phyloP scores from a whole-genome alignment of 1,140 invertebrate species.

The Trigoniulus corallinus region DNA sequence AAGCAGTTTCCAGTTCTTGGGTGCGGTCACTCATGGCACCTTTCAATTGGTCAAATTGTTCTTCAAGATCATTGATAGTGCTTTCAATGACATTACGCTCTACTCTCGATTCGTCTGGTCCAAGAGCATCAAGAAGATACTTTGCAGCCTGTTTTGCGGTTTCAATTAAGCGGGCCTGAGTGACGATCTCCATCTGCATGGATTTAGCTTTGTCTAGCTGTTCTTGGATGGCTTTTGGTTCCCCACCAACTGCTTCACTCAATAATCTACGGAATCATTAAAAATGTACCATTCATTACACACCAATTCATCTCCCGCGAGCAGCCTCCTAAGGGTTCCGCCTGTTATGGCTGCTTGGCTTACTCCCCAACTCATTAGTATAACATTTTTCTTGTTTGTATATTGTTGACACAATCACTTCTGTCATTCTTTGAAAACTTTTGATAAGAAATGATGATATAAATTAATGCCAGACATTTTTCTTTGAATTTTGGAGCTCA shows the following conservation, averaged over 20 bases:
- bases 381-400: too few relatives aligned
- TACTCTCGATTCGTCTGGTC: constrained; percentile 56
- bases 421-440: too few relatives aligned
- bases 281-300: too few relatives aligned
- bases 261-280: too few relatives aligned
- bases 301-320: too few relatives aligned
- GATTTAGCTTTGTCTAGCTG: constrained; percentile 68
- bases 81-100: constrained; percentile 60
- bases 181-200: constrained; percentile 68
- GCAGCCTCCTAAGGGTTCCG: too few relatives aligned
- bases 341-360: too few relatives aligned
- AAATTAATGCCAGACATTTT: too few relatives aligned
- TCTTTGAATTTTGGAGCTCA: too few relatives aligned
- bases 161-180: constrained; percentile 67
- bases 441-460: too few relatives aligned
- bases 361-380: too few relatives aligned
- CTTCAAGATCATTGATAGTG: constrained; percentile 54
- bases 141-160: constrained; percentile 52
- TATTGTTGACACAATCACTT: too few relatives aligned
- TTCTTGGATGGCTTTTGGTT: constrained; percentile 69
- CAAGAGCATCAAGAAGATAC: constrained; percentile 51
- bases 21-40: constrained; percentile 57
- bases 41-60: constrained; percentile 55
- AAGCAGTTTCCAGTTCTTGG: constrained; percentile 63
- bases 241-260: constrained; percentile 63